Percentiles rank a stretch among this genome's conserved stretches.
phyloP scores from a whole-genome alignment of 2,888 invertebrate genomes.

The Poecilobothrus nobilitatus region DNA sequence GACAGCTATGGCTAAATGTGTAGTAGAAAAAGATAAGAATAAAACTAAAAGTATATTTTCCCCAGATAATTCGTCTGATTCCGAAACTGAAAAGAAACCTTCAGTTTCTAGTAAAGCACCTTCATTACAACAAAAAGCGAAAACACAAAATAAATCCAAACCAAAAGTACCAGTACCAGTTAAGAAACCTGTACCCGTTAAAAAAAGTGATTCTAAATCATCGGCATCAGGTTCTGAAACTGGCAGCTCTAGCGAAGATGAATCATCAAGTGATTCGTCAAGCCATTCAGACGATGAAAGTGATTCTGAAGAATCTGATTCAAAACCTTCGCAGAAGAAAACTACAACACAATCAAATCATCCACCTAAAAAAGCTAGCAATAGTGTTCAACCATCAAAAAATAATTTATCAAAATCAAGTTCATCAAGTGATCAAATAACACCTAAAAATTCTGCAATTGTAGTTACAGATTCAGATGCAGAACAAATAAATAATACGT shows the following conservation, averaged over 20 bases:
- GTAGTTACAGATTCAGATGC: constrained; percentile 52
- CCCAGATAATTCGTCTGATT: constrained; percentile 67
- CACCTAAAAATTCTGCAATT: constrained; percentile 29
- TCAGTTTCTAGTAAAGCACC: constrained; percentile 11
- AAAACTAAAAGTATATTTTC: constrained; percentile 77
- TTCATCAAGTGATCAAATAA: constrained; percentile 27
- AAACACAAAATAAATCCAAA: constrained; percentile 29
- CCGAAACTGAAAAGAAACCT: constrained; percentile 43
- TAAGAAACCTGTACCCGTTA: constrained; percentile 33
- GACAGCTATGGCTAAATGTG: constrained; percentile 18
- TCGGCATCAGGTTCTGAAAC: constrained; percentile 35
- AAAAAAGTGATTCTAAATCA: constrained; percentile 30
- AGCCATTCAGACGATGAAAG: constrained; percentile 31
- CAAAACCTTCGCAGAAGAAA: constrained; percentile 20
- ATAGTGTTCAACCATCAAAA: constrained; percentile 19
- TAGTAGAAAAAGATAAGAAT: constrained; percentile 15
- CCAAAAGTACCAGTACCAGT: constrained; percentile 35
- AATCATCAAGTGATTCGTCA: constrained; percentile 25
- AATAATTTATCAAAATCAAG: constrained; percentile 17
- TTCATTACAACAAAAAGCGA: constrained; percentile 15
- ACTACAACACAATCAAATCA: constrained; percentile 14
- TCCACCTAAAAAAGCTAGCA: constrained; percentile 14
- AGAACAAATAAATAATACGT: constrained; percentile 17
- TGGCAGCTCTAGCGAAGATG: constrained; percentile 26
- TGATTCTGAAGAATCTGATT: constrained; percentile 22